Conservation (phyloP, 2,888 invertebrate species). For the Thecocarcelia acutangulata region DNA sequence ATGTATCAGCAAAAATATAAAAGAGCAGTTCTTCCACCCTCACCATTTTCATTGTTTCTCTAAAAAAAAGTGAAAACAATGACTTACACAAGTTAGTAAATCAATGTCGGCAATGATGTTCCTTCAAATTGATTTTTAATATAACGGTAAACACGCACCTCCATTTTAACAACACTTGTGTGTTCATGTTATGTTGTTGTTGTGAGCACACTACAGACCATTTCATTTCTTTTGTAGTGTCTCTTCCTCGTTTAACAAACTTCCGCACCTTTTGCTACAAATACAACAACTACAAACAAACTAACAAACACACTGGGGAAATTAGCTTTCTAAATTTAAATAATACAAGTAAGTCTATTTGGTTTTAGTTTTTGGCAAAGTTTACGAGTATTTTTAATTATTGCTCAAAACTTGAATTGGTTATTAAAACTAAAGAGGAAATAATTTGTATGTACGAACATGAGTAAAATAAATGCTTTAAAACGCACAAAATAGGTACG, state of each 20-base stretch:
- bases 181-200: no score
- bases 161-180: no score
- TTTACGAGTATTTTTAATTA: background rate
- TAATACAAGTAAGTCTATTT: background rate
- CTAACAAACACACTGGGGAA: slow-evolving; percentile 8
- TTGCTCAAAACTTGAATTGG: background rate
- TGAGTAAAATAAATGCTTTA: no score
- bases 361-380: slow-evolving; percentile 14
- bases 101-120: background rate
- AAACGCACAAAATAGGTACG: no score
- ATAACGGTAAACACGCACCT: slow-evolving; percentile 3
- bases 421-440: no score
- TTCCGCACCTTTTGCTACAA: slow-evolving; percentile 28
- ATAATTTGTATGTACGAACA: no score
- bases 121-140: slow-evolving; percentile 13
- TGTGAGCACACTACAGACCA: no score
- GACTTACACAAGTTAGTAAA: background rate
- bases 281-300: slow-evolving; percentile 6
- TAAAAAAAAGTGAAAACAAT: background rate
- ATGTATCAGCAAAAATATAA: background rate
- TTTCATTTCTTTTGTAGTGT: background rate
- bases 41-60: slow-evolving; percentile 4
- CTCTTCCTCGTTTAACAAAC: background rate
- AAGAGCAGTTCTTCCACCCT: background rate
- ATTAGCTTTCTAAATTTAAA: slow-evolving; percentile 34